Conservation (phyloP, 2,113 vertebrate species). For the Chaetura pelagica region DNA sequence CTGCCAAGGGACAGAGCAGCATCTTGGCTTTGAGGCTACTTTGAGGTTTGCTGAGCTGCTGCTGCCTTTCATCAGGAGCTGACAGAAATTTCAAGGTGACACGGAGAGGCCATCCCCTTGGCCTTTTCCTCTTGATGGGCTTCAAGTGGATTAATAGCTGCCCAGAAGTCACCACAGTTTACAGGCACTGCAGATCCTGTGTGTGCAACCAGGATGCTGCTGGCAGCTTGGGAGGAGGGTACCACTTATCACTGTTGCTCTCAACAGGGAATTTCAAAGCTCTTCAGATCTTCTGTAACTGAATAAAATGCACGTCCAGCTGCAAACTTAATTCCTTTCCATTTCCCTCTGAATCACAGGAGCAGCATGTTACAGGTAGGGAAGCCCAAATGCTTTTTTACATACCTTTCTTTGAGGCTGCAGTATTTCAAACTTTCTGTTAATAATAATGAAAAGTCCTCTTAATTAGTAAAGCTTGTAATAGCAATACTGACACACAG, state of each 20-base stretch:
- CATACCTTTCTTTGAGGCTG: background rate
- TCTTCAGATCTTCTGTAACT: background rate
- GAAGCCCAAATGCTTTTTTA: background rate
- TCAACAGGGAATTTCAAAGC: background rate
- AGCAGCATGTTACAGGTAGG: background rate
- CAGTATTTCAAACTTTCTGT: background rate
- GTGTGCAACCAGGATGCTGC: background rate
- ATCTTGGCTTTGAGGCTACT: background rate
- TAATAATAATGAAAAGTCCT: background rate
- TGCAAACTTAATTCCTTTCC: background rate
- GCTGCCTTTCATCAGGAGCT: background rate
- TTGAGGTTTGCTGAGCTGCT: background rate
- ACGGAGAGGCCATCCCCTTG: background rate
- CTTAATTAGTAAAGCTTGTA: conserved; percentile 45
- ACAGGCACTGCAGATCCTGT: background rate
- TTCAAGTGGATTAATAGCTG: background rate
- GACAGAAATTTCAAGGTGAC: background rate
- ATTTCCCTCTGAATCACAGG: background rate
- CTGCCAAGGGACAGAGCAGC: background rate
- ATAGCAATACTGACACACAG: background rate
- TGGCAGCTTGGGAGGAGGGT: background rate
- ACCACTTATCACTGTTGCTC: background rate
- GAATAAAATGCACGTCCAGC: background rate
- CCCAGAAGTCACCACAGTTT: background rate
- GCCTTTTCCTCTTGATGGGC: background rate